Evolutionary conservation across 2,113 vertebrate genomes (phyloP).

Genomic region (Tautogolabrus adspersus): DNA sequence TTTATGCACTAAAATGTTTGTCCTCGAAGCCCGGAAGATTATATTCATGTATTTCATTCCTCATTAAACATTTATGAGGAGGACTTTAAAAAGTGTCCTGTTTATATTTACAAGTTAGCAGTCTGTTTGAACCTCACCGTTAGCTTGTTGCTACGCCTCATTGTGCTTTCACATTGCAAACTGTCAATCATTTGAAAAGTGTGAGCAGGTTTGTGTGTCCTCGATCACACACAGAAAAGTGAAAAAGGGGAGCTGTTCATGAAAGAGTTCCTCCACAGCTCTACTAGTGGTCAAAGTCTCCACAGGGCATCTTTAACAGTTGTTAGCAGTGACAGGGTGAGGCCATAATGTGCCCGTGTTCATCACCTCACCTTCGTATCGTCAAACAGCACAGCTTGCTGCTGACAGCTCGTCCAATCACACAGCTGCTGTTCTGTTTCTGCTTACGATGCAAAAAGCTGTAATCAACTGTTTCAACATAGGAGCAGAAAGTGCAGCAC

Average conservation of each 20-base stretch:
- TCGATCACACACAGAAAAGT: fast-evolving
- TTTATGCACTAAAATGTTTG: no score
- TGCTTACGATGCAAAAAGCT: background rate
- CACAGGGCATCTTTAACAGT: background rate
- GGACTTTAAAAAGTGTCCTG: background rate
- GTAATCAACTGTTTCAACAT: background rate
- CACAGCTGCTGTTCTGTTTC: constrained; percentile 9
- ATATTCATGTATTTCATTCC: background rate
- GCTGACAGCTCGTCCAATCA: constrained; percentile 14
- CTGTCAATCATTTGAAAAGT: background rate
- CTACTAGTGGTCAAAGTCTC: background rate
- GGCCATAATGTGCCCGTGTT: background rate
- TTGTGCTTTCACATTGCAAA: background rate
- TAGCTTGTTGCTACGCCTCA: background rate
- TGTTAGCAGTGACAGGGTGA: background rate
- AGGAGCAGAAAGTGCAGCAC: background rate
- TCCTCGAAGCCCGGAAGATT: no score
- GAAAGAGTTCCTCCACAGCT: background rate
- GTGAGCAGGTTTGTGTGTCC: background rate
- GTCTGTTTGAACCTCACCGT: background rate
- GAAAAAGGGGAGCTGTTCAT: no score
- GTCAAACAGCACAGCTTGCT: constrained; percentile 7
- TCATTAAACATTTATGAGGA: background rate
- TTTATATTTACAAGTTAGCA: background rate
- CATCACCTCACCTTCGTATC: constrained; percentile 1